Base-by-base conservation (phyloP, 2,888 invertebrate species). In the Allacma fusca region DNA sequence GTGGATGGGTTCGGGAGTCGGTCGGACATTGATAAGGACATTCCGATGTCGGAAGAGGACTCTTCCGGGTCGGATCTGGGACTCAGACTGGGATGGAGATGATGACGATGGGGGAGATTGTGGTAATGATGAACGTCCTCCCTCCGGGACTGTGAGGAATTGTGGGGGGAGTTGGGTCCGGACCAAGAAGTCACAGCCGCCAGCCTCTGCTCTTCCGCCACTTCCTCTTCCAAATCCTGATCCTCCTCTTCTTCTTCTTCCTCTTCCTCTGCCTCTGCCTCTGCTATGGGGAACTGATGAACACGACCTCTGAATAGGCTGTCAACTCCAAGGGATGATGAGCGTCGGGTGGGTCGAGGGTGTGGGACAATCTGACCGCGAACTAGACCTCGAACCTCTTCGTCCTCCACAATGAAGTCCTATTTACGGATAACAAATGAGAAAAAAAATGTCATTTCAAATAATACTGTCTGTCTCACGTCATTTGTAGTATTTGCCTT, bases 1-100 rank as follows among this genome's bases (percentile, higher is more conserved):
- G 81, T 80, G 34, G 72, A 72, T 75, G 43, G 68, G n/a, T 69
- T 43, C 5, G 24, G 76, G n/a, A 59, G 62, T 12, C 57, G 70
- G 59, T 76, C 62, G 1, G 59, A 59, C 12, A 70, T 70, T n/a
- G 62, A 62, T 34, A 76, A 59, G 1, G 70, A 9, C 57, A 76
- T 12, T 5, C 70, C 69, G 40, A 70, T 70, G 69, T 26, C 57
- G 12, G 23, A 64, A 23, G 23, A 64, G 64, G 5, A 7, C 62
- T 73, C n/a, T 21, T 73, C 26, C n/a, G 9, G 57, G 12, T 24
- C 50, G 21, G 73, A 59, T 9, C 57, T 64, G 5, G 2, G 64
- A 13, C 16, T 23, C 16, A 19, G 2, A 2, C 4, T 13, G 2
- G 16, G 64, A 64, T 23, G 24, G 13, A 13, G 64, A 64, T 64